phyloP scores from a whole-genome alignment of 2,113 vertebrate genomes.

The Tringa solitaria region DNA sequence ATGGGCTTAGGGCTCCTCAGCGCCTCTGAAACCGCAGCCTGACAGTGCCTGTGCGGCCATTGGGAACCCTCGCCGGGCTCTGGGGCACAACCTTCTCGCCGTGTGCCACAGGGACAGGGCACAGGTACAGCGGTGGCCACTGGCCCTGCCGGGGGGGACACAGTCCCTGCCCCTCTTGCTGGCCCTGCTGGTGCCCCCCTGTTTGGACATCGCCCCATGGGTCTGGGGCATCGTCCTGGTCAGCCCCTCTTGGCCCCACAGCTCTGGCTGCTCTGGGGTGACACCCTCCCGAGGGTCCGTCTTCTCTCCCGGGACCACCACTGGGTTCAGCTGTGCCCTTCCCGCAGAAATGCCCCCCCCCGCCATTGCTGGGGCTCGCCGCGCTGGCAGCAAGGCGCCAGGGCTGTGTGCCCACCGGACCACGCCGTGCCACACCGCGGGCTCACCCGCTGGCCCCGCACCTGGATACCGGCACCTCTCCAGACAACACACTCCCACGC shows the following conservation, averaged over 20 bases:
- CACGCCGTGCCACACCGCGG: accelerated
- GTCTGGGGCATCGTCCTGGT: accelerated
- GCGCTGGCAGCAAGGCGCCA: accelerated
- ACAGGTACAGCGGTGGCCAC: accelerated
- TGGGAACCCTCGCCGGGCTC: accelerated
- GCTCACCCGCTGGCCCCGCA: background rate
- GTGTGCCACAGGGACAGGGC: accelerated
- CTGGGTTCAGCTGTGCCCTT: accelerated
- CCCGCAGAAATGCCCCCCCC: accelerated
- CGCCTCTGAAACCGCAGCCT: no score
- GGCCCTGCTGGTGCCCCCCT: background rate
- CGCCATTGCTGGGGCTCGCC: accelerated
- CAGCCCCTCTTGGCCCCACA: accelerated
- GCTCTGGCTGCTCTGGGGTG: background rate
- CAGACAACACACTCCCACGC: slow-evolving; percentile 47
- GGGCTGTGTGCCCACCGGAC: background rate
- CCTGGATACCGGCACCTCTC: slow-evolving; percentile 46
- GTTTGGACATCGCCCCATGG: accelerated
- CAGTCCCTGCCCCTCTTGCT: background rate
- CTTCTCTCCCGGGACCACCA: background rate
- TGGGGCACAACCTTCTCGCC: background rate
- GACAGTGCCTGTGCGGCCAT: accelerated
- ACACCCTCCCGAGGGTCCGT: background rate
- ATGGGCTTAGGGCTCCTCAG: background rate
- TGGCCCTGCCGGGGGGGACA: background rate